These are phyloP conservation scores for Phallusia fumigata DNA, from an alignment of 23 tunicate genomes.

Conservation along the genomic window DNA sequence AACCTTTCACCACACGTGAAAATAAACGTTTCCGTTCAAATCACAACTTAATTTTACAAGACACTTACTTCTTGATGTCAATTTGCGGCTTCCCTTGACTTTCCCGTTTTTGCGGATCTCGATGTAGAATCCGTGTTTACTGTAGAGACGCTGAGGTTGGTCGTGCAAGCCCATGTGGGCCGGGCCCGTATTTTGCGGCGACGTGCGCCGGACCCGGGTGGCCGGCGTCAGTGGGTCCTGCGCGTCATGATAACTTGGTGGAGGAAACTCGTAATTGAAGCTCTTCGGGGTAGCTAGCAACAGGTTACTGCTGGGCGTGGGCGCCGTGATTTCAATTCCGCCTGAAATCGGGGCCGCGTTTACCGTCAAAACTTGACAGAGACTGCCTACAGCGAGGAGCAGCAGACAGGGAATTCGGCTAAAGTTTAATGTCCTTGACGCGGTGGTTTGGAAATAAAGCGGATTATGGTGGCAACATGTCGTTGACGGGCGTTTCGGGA, in stretches of 20 bases:
- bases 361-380: not conserved
- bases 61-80: slow-evolving; percentile 34
- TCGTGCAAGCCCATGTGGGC: not conserved
- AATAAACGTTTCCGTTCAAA: too few relatives aligned
- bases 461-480: not conserved
- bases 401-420: not conserved
- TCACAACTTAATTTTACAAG: not conserved
- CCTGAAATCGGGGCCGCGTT: not conserved
- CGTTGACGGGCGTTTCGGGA: not conserved
- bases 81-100: slow-evolving; percentile 49
- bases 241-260: not conserved
- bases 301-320: not conserved
- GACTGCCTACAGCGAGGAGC: not conserved
- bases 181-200: slow-evolving; percentile 35
- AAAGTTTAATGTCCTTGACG: not conserved
- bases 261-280: not conserved
- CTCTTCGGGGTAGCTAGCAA: not conserved
- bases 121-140: slow-evolving; percentile 35
- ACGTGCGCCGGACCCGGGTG: slow-evolving; percentile 10
- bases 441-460: too few relatives aligned
- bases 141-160: slow-evolving; percentile 41
- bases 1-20: too few relatives aligned
- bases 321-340: not conserved
- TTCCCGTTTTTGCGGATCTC: slow-evolving; percentile 66
- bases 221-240: slow-evolving; percentile 31